Evolutionary conservation across 2,888 invertebrate genomes (phyloP).

Genomic region (Cepaea hortensis): DNA sequence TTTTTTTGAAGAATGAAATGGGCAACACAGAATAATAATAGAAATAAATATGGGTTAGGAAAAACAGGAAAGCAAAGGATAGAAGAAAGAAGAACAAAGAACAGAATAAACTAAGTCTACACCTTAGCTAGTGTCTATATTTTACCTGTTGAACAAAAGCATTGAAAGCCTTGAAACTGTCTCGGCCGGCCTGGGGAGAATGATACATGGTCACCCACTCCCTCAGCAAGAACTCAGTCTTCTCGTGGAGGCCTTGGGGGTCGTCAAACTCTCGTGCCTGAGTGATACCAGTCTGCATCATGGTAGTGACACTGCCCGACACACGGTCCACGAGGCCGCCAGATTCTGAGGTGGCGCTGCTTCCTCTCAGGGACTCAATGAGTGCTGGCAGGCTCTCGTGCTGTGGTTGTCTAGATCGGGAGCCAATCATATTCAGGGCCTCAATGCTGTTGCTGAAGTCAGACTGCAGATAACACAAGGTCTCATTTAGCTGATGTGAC

Average conservation of each 20-base stretch:
- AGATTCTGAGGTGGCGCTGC: constrained; percentile 22
- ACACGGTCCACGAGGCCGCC: constrained; percentile 80
- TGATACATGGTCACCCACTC: constrained; percentile 97
- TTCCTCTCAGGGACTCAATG: constrained; percentile 40
- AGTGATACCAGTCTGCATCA: constrained; percentile 93
- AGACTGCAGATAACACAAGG: constrained; percentile 75
- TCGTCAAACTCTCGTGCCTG: constrained; percentile 92
- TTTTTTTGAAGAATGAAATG: no score
- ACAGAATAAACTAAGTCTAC: not conserved
- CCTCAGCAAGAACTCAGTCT: constrained; percentile 92
- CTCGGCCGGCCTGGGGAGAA: constrained; percentile 79
- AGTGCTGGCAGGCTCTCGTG: constrained; percentile 46
- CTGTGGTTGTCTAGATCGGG: constrained; percentile 84
- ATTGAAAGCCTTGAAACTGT: constrained; percentile 88
- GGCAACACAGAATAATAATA: no score
- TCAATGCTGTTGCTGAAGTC: constrained; percentile 93
- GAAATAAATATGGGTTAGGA: no score
- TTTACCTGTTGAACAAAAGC: constrained; percentile 88
- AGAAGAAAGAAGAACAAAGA: not conserved
- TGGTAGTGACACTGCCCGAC: constrained; percentile 80
- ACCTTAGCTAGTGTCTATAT: not conserved
- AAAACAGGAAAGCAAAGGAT: no score
- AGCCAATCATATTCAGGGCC: constrained; percentile 85
- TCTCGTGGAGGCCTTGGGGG: constrained; percentile 94
- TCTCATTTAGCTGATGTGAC: no score